Conservation (phyloP, 2,113 vertebrate genomes). For the Mirounga angustirostris region DNA sequence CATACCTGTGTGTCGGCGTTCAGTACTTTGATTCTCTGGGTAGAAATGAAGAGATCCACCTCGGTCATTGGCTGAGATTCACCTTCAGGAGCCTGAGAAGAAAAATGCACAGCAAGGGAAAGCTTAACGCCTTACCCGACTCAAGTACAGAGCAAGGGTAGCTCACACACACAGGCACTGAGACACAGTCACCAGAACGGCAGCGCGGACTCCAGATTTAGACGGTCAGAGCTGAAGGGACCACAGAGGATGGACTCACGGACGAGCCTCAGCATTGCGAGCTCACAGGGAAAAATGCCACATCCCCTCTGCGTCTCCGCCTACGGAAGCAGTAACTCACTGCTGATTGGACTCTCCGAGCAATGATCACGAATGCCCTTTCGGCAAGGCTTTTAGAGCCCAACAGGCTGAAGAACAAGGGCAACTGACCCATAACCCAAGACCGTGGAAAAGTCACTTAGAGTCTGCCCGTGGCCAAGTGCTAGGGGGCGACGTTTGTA, state of each 20-base stretch:
- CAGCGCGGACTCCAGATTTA: slow-evolving; percentile 78
- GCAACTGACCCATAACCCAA: neutral
- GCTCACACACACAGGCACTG: slow-evolving; percentile 78
- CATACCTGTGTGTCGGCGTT: slow-evolving; percentile 98
- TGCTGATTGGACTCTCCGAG: slow-evolving; percentile 11
- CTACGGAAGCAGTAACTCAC: slow-evolving; percentile 22
- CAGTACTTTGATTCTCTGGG: slow-evolving; percentile 98
- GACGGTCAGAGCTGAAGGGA: slow-evolving; percentile 78
- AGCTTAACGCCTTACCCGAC: neutral
- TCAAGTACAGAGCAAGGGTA: slow-evolving; percentile 53
- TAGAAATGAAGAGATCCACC: slow-evolving; percentile 99
- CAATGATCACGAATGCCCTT: neutral
- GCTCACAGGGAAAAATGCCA: slow-evolving; percentile 6
- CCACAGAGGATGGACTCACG: slow-evolving; percentile 62
- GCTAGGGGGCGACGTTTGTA: neutral
- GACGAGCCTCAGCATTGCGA: slow-evolving; percentile 44
- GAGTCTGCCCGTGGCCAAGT: slow-evolving; percentile 35
- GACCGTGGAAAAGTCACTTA: neutral
- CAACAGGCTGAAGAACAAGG: slow-evolving; percentile 21
- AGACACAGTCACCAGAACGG: slow-evolving; percentile 87
- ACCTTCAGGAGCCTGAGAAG: slow-evolving; percentile 92
- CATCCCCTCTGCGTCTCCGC: neutral
- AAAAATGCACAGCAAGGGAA: slow-evolving; percentile 65
- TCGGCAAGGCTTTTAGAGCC: slow-evolving; percentile 21
- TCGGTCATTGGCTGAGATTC: slow-evolving; percentile 97